Evolutionary conservation across 2,797 vertebrate genomes (phyloP), one percentile per base, ranked within the genome.

Genomic region (Pampus argenteus): DNA sequence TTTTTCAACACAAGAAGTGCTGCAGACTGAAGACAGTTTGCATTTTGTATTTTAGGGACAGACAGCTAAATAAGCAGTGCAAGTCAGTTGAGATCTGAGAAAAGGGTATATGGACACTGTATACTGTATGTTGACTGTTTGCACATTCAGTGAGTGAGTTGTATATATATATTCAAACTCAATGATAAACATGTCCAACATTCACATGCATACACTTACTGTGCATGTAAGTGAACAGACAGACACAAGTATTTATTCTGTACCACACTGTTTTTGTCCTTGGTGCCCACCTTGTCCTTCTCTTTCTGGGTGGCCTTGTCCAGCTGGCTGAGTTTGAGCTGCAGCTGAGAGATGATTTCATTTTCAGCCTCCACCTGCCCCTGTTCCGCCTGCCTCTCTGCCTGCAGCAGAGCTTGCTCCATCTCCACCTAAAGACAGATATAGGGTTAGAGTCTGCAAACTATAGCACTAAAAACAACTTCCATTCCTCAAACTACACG

Each of bases 371-470:
- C 96, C 90, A 96, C 86, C 91, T 95, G 93, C 0, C 91, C 71
- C 34, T 95, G 90, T 91, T 99, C 98, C 0, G 96, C 89, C 66
- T 92, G 96, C 66, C 92, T 86, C 90, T 99, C 98, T 0, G 97
- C 97, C 86, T 98, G 97, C 88, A 99, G 94, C 84, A 99, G 91
- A 0, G 97, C 98, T 29, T 94, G 93, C 89, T 99, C 98, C 96
- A 99, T 96, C 91, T 99, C 97, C 23, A 95, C 96, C 98, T 99
- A 79, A 20, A 82, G 60, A 79, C 74, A 60, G 20, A 64, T 36
- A 13, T 0, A 8, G 48, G 61, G 49, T 57, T 71, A 78, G 49
- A 3, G 0, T 31, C 34, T 59, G 18, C 22, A 29, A 36, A 60
- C 14, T 15, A 4, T 17, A 5, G 4, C 13, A 17, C 38, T 17